Base-by-base conservation (phyloP, 2,113 vertebrate genomes). In the Picathartes gymnocephalus region DNA sequence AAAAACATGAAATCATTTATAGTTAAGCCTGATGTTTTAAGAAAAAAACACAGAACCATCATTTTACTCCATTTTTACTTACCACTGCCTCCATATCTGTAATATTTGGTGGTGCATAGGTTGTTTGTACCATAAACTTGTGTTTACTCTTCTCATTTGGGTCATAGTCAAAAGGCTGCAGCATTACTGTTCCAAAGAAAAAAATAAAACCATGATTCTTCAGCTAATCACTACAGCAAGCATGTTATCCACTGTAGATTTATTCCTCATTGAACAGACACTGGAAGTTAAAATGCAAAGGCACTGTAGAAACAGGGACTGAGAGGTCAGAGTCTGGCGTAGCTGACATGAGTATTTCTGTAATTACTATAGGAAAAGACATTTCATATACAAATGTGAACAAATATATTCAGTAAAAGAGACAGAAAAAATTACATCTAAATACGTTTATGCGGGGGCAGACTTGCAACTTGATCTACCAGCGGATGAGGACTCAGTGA, bases 111-210 rank as follows among this genome's bases (percentile, higher is more conserved):
- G 99, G 99, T 61, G 99, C 99, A 91, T 99, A 99, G 97, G 99
- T 99, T n/a, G 99, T 99, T 98, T 99, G 99, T 98, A 99, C 99
- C 99, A 99, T 99, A 93, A 99, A 99, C 98, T 99, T 99, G 95
- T 99, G 99, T 99, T 99, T 99, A 98, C 99, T 99, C 97, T 99
- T 99, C 98, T 99, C 99, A 78, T 99, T 99, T 92, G 99, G 99
- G 93, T 99, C 99, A 85, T 99, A 99, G 92, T 99, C 99, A 95
- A 99, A 99, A 64, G 99, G 99, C 93, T 99, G 99, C 64, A 99
- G 97, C 99, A 99, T 99, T 95, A 99, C 99, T 99, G 98, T 88
- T 92, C 25, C 73, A 95, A 76, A 94, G 91, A 53, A 90, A 91
- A 96, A 93, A 56, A 93, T 20, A 91, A 61, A 81, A 35, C 23